Base-by-base conservation (phyloP, 2,888 invertebrate genomes). In the Venustoraphidia nigricollis region DNA sequence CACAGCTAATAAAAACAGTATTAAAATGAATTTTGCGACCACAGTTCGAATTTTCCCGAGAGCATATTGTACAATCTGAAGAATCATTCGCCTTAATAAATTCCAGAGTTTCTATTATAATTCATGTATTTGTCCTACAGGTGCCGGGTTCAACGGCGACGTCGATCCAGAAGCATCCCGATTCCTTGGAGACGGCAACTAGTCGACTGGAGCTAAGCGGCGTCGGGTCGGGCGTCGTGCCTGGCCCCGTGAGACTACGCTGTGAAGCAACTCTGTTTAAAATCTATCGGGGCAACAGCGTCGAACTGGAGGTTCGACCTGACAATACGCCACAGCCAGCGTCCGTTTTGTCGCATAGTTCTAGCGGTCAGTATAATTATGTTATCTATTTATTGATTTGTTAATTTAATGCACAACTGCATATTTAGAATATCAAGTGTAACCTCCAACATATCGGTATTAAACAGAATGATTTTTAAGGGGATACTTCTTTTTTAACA, bases 231-330 rank as follows among this genome's bases (percentile, higher is more conserved):
- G 62, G 73, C 67, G 5, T 62, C 70, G 45, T 67, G 69, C 75
- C 75, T 74, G 68, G 68, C 0, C 72, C 74, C 53, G 69, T 77
- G 54, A 59, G 70, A 17, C 64, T 79, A 52, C 73, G 77, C 50
- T 79, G 79, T 61, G 76, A 77, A 61, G 77, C 78, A 36, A 70
- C 74, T n/a, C 69, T 78, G 55, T 79, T 76, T 58, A 73, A 76
- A 54, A 67, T 77, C 50, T 78, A 77, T 69, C 72, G 72, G 55
- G 71, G 72, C 48, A 71, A 73, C 44, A 78, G 78, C 59, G 67
- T 75, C 53, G 77, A 76, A 45, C 62, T 78, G 50, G 73, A 76
- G 42, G 65, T 78, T 49, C 68, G 70, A 41, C 78, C 78, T 50
- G 72, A 77, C 50, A 75, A 73, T 27, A 74, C 76, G 1, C 73